A percentile compares a stretch with the other conserved stretches of the same genome.
Evolutionary conservation across 2,888 invertebrate genomes (phyloP).

Genomic region (Cylindroiulus punctatus): DNA sequence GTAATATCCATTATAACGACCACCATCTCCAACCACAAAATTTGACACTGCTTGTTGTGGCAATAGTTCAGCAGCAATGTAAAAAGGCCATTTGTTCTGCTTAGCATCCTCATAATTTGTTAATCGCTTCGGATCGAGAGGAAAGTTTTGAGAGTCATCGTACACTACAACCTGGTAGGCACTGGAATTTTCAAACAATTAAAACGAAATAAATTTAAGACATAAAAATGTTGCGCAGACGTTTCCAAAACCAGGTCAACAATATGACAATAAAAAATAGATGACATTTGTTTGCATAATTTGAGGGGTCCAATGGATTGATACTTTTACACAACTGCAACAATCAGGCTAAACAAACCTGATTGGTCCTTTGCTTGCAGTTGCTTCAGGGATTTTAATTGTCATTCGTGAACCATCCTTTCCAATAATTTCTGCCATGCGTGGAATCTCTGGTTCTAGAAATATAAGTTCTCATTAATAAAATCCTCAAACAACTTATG

Average conservation of each 20-base stretch:
- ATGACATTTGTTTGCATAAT: neutral
- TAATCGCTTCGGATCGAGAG: conserved; percentile 72
- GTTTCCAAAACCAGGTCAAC: neutral
- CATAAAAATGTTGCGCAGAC: neutral
- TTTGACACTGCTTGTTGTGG: conserved; percentile 73
- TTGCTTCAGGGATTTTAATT: conserved; percentile 75
- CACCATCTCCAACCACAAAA: conserved; percentile 82
- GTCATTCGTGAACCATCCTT: conserved; percentile 74
- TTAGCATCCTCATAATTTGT: conserved; percentile 76
- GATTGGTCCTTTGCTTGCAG: conserved; percentile 82
- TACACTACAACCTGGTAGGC: conserved; percentile 80
- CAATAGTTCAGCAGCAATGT: conserved; percentile 82
- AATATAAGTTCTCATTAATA: neutral
- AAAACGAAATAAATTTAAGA: neutral
- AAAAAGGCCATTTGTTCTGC: conserved; percentile 78
- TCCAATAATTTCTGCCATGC: conserved; percentile 74
- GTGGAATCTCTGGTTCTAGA: conserved; percentile 76
- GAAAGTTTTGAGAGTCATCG: conserved; percentile 71
- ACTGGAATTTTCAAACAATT: conserved; percentile 63
- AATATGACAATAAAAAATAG: neutral
- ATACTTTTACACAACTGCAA: too few species aligned
- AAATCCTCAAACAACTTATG: neutral
- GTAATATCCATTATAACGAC: conserved; percentile 77
- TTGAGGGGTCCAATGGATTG: too few species aligned
- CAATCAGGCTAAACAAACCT: conserved; percentile 58